Base-by-base conservation (phyloP, 1,140 invertebrate species). In the Aplysia californica region DNA sequence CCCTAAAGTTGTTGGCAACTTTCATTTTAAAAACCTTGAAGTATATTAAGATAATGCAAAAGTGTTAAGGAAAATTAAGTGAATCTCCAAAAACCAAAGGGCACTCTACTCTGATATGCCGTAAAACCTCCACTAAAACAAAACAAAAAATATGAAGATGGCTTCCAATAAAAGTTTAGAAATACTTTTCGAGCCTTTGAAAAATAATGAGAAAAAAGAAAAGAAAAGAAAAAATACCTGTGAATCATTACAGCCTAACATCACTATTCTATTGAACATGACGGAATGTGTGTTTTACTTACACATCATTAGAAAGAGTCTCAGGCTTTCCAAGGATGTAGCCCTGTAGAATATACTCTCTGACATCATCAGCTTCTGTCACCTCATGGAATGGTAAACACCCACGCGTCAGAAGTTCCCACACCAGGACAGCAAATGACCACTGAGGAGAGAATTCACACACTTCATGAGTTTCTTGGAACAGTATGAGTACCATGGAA, bases 351-450 rank as follows among this genome's bases (percentile, higher is more conserved):
- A 84, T 35, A 36, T 76, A 80, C 5, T 73, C 74, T 39, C 79
- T 75, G 29, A 84, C 79, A 31, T 76, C 44, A 36, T 55, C 26
- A 29, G 69, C 68, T 95, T 94, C 70, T 96, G 96, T 84, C 95
- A 96, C 93, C 97, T 96, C 80, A 96, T 94, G 93, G 88, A 99
- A 99, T 69, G 98, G 98, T 91, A 98, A 97, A 85, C 97, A 93
- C 92, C 98, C 96, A 79, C 97, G 91, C 0, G 97, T 99, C 21
- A 96, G 94, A 79, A 99, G 91, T 88, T 99, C 98, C 97, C 98
- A 99, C 0, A 99, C 90, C 44, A 99, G 90, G 65, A 99, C 93
- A 1, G 97, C 97, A 90, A 97, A 99, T 88, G 96, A 98, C 98
- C 98, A 99, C 98, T 87, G 78, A 41, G 68, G 20, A 79, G 0